These are phyloP conservation scores for Sciurus carolinensis DNA, from an alignment of 2,797 vertebrate genomes.

Conservation along the genomic window DNA sequence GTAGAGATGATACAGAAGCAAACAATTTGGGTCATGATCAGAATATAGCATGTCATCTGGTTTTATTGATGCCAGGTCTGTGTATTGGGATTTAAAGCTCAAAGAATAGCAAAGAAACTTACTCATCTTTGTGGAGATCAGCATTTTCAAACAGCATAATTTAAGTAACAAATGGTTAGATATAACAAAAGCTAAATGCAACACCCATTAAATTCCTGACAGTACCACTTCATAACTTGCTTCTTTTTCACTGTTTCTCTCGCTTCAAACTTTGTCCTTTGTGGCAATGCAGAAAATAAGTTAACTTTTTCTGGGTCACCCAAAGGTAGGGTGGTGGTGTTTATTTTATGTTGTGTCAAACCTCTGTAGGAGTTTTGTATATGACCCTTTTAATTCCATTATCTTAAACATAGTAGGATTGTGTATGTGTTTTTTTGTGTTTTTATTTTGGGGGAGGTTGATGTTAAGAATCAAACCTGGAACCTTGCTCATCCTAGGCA, in stretches of 20 bases:
- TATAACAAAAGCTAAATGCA: neutral
- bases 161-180: neutral
- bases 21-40: neutral
- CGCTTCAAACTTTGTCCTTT: neutral
- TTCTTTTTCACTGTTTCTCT: neutral
- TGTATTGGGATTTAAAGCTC: neutral
- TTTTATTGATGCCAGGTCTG: neutral
- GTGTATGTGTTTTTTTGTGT: neutral
- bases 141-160: neutral
- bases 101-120: neutral
- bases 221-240: neutral
- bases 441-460: neutral
- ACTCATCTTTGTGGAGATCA: neutral
- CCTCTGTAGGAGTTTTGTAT: neutral
- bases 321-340: neutral
- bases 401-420: neutral
- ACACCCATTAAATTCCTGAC: neutral
- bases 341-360: neutral
- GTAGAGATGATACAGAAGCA: neutral
- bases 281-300: neutral
- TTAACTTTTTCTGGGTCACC: neutral
- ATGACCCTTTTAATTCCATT: neutral
- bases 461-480: neutral
- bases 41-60: neutral
- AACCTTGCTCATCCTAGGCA: neutral